These are phyloP conservation scores for Cryptocephalus moraei DNA, from an alignment of 2,888 invertebrate genomes.

Conservation along the genomic window DNA sequence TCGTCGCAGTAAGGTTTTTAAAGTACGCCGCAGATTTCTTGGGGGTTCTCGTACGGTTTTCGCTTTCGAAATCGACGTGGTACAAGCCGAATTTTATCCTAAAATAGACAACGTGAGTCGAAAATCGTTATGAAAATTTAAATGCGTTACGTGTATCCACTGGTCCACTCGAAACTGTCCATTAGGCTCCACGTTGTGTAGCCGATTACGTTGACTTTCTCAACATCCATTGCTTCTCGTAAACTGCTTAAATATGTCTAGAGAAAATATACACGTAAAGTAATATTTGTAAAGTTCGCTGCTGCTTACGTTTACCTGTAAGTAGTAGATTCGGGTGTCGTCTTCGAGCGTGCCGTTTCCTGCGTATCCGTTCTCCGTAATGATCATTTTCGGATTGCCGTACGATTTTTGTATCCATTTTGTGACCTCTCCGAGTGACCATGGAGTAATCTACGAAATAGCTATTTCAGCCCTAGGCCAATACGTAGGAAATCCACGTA, in stretches of 20 bases:
- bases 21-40: not conserved
- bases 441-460: constrained; percentile 34
- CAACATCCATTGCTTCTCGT: constrained; percentile 30
- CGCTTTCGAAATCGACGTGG: constrained; percentile 52
- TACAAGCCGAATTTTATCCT: constrained; percentile 59
- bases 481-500: no score
- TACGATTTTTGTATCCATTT: no score
- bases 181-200: constrained; percentile 22
- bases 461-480: no score
- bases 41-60: constrained; percentile 43
- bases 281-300: no score
- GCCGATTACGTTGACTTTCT: constrained; percentile 15
- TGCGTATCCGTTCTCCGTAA: constrained; percentile 51
- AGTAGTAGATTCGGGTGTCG: constrained; percentile 43
- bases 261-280: constrained; percentile 3
- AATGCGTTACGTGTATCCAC: constrained; percentile 26
- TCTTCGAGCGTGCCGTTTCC: constrained; percentile 42
- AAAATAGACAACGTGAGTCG: not conserved
- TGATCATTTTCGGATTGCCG: constrained; percentile 45
- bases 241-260: constrained; percentile 39
- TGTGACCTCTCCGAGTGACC: constrained; percentile 47
- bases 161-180: constrained; percentile 39
- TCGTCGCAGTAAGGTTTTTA: not conserved
- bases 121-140: not conserved
- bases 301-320: constrained; percentile 32